phyloP scores from a whole-genome alignment of 2,797 vertebrate species.

The Gambelia wislizenii region DNA sequence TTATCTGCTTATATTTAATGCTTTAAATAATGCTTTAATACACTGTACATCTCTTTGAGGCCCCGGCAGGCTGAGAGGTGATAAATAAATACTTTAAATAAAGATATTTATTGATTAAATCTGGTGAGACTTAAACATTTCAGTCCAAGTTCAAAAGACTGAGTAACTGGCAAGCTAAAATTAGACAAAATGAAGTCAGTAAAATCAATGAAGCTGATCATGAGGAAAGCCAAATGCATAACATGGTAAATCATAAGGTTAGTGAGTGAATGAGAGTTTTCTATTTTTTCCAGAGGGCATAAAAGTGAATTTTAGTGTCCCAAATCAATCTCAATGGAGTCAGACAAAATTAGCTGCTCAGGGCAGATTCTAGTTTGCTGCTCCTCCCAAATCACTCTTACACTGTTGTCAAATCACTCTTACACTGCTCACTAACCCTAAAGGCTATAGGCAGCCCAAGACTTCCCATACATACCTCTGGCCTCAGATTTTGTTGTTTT shows the following conservation, averaged over 20 bases:
- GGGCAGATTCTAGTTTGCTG: neutral
- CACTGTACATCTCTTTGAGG: neutral
- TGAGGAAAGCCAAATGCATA: neutral
- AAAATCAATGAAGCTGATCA: constrained; percentile 38
- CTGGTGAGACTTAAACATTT: constrained; percentile 55
- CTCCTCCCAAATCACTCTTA: constrained; percentile 1
- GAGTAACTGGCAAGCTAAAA: constrained; percentile 50
- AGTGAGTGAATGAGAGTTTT: constrained; percentile 34
- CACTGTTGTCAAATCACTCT: neutral
- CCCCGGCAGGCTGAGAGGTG: neutral
- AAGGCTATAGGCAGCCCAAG: neutral
- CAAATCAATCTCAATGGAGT: constrained; percentile 23
- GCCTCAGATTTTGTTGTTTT: too few species aligned
- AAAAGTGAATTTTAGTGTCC: constrained; percentile 10
- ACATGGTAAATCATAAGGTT: constrained; percentile 26
- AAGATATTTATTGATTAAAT: constrained; percentile 64
- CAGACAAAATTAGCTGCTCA: neutral
- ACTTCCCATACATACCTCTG: neutral
- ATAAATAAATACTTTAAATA: neutral
- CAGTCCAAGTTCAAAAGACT: constrained; percentile 21
- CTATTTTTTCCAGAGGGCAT: constrained; percentile 15
- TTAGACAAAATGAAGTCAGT: constrained; percentile 23
- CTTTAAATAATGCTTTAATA: neutral
- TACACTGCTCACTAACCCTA: neutral
- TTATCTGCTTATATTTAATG: too few species aligned